Evolutionary conservation across 2,888 invertebrate species (phyloP).

Genomic region (Sisyra nigra): DNA sequence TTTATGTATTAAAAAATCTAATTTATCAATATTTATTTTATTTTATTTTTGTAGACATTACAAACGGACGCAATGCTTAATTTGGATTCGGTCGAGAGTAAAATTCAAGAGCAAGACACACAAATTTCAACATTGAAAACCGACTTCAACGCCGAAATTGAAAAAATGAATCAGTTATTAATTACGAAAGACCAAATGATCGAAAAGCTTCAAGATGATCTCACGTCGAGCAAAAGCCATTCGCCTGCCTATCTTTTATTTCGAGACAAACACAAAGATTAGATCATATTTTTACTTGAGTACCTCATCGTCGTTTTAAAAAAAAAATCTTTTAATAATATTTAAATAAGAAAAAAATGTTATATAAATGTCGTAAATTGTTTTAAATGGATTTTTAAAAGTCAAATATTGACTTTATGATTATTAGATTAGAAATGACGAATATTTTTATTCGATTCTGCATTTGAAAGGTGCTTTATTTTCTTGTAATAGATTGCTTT

Average conservation of each 20-base stretch:
- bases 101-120: constrained; percentile 30
- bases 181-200: constrained; percentile 29
- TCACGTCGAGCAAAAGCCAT: constrained; percentile 13
- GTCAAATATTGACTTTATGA: too few species aligned
- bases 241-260: constrained; percentile 22
- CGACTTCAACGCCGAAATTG: constrained; percentile 30
- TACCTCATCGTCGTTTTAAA: background rate
- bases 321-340: background rate
- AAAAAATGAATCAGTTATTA: constrained; percentile 27
- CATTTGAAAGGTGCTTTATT: too few species aligned
- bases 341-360: background rate
- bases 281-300: background rate
- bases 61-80: constrained; percentile 34
- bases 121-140: constrained; percentile 29
- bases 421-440: too few species aligned
- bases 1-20: background rate
- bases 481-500: too few species aligned
- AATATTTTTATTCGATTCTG: too few species aligned
- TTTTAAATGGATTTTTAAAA: too few species aligned
- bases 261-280: constrained; percentile 20
- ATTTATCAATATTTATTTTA: background rate
- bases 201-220: constrained; percentile 22
- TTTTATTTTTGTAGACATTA: constrained; percentile 26
- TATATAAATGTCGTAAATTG: too few species aligned
- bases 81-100: constrained; percentile 31